These are phyloP conservation scores for Pseudorectes ferrugineus DNA, from an alignment of 2,113 vertebrate genomes.

Conservation along the genomic window DNA sequence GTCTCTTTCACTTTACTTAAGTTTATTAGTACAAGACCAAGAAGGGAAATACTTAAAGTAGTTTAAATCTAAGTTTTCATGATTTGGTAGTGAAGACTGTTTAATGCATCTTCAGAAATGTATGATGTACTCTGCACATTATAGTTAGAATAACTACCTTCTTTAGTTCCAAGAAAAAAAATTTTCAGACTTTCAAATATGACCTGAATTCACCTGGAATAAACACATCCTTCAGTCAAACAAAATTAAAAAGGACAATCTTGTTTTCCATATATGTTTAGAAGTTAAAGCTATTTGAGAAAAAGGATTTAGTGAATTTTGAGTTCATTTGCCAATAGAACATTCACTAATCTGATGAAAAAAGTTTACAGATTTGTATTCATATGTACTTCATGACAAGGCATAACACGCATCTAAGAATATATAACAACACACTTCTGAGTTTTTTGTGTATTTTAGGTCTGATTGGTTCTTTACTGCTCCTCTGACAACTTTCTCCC, in stretches of 20 bases:
- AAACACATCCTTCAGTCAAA: not conserved
- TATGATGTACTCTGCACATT: not conserved
- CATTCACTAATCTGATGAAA: not conserved
- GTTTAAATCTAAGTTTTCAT: not conserved
- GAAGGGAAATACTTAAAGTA: not conserved
- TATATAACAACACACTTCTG: not conserved
- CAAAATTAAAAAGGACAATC: not conserved
- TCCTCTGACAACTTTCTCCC: not conserved
- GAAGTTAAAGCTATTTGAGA: not conserved
- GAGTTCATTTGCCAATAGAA: not conserved
- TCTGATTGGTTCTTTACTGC: not conserved
- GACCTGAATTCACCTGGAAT: not conserved
- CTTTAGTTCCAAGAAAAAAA: not conserved
- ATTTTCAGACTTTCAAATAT: not conserved
- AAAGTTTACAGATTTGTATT: not conserved
- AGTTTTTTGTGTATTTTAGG: not conserved
- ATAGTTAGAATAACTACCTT: too few relatives aligned
- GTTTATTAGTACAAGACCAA: not conserved
- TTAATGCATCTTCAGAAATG: not conserved
- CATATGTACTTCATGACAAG: not conserved
- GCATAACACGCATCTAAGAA: not conserved
- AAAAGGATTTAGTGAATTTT: not conserved
- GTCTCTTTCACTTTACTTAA: not conserved
- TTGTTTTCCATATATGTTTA: rapidly evolving
- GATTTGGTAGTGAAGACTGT: not conserved